phyloP scores from a whole-genome alignment of 1,140 invertebrate species.

The Trichonephila clavipes region DNA sequence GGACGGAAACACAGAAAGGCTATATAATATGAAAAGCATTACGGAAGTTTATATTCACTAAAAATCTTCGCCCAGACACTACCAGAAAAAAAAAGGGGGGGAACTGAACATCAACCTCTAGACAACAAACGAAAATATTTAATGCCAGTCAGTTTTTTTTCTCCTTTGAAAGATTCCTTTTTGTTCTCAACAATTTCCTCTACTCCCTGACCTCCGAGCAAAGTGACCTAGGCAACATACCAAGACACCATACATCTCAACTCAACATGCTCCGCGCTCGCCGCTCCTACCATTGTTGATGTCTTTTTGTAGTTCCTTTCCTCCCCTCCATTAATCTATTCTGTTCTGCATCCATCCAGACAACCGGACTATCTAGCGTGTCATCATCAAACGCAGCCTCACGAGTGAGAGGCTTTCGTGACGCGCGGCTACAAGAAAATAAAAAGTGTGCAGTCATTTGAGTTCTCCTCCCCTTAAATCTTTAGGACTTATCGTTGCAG shows the following conservation, averaged over 20 bases:
- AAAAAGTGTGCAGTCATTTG: background rate
- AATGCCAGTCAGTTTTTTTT: background rate
- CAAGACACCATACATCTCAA: slow-evolving; percentile 27
- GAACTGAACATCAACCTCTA: background rate
- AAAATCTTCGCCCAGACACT: background rate
- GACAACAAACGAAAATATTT: slow-evolving; percentile 50
- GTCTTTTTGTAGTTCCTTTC: background rate
- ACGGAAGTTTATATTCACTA: background rate
- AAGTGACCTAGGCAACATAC: slow-evolving; percentile 54
- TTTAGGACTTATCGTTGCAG: slow-evolving; percentile 2
- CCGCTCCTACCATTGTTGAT: slow-evolving; percentile 64
- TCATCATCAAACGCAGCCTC: slow-evolving; percentile 13
- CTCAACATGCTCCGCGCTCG: slow-evolving; percentile 25
- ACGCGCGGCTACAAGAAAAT: background rate
- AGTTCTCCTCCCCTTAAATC: background rate
- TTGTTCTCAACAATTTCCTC: background rate
- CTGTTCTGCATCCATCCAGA: slow-evolving; percentile 49
- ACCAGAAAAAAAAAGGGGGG: background rate
- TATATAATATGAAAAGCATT: background rate
- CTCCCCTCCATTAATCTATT: slow-evolving; percentile 28
- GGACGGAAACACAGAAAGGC: no score
- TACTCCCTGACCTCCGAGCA: slow-evolving; percentile 38
- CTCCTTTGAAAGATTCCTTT: background rate
- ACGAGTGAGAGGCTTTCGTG: slow-evolving; percentile 11
- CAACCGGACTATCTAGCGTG: slow-evolving; percentile 50